A percentile compares a stretch with the other conserved stretches of the same genome.
phyloP scores from a whole-genome alignment of 1,140 invertebrate genomes.

The Scaptomyza graminum region DNA sequence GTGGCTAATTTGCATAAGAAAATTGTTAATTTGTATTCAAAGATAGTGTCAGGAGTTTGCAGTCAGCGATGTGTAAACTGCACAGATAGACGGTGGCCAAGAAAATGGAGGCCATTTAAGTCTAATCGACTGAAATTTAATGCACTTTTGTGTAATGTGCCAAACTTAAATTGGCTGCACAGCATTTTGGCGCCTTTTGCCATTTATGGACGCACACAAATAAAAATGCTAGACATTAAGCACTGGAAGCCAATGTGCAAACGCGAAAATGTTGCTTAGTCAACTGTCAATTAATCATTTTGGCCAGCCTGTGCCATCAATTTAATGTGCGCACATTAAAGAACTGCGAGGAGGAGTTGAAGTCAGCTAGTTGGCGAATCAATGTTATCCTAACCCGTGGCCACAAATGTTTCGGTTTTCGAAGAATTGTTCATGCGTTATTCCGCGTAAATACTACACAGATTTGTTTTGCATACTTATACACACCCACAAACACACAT shows the following conservation, averaged over 20 bases:
- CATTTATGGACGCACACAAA: slow-evolving; percentile 26
- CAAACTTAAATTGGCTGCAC: slow-evolving; percentile 43
- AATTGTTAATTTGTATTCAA: slow-evolving; percentile 19
- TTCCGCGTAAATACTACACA: slow-evolving; percentile 61
- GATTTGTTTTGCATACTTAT: slow-evolving; percentile 41
- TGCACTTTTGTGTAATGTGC: slow-evolving; percentile 66
- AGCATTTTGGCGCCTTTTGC: slow-evolving; percentile 31
- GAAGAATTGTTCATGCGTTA: slow-evolving; percentile 41
- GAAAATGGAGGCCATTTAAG: slow-evolving; percentile 23
- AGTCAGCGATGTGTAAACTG: slow-evolving; percentile 69
- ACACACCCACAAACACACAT: slow-evolving; percentile 30
- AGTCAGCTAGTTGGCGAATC: not conserved
- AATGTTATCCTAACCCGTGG: slow-evolving; percentile 31
- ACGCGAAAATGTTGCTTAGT: slow-evolving; percentile 58
- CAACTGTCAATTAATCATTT: slow-evolving; percentile 79
- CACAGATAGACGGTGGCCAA: slow-evolving; percentile 63
- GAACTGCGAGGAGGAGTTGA: not conserved
- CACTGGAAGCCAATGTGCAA: slow-evolving; percentile 2
- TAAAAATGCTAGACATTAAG: slow-evolving; percentile 37
- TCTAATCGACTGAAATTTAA: slow-evolving; percentile 70
- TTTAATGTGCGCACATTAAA: slow-evolving; percentile 65
- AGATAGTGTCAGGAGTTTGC: slow-evolving; percentile 51
- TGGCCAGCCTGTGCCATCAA: slow-evolving; percentile 50
- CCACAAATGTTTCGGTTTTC: slow-evolving; percentile 70
- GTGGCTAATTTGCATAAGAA: slow-evolving; percentile 43